Conservation (phyloP, 2,888 invertebrate species). For the Sphaerophoria rueppellii region DNA sequence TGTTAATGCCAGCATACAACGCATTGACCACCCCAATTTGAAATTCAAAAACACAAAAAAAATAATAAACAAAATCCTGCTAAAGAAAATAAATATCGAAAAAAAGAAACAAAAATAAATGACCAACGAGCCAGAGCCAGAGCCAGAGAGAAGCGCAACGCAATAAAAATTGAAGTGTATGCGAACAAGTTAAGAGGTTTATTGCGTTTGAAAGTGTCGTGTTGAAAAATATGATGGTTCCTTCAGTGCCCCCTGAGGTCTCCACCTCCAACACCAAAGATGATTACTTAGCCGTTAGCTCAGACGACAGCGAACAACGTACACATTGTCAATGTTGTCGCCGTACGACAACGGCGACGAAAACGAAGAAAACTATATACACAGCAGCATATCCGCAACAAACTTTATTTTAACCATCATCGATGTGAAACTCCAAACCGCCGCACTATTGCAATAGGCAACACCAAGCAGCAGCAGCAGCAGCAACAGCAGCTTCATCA, state of each 20-base stretch:
- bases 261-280: slow-evolving; percentile 66
- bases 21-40: slow-evolving; percentile 34
- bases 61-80: slow-evolving; percentile 9
- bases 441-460: slow-evolving; percentile 49
- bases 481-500: slow-evolving; percentile 57
- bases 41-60: slow-evolving; percentile 10
- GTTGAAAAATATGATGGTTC: slow-evolving; percentile 75
- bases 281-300: slow-evolving; percentile 69
- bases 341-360: slow-evolving; percentile 21
- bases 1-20: neutral
- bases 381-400: slow-evolving; percentile 23
- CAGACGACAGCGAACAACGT: slow-evolving; percentile 41
- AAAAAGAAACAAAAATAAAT: slow-evolving; percentile 47
- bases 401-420: neutral
- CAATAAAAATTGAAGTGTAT: slow-evolving; percentile 75
- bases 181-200: slow-evolving; percentile 76
- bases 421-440: slow-evolving; percentile 65
- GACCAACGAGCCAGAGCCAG: slow-evolving; percentile 24
- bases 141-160: slow-evolving; percentile 46
- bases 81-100: slow-evolving; percentile 28
- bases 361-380: slow-evolving; percentile 36
- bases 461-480: slow-evolving; percentile 33
- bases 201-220: slow-evolving; percentile 75
- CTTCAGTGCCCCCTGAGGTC: slow-evolving; percentile 58
- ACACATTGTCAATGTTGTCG: slow-evolving; percentile 36